Base-by-base conservation (phyloP, 2,113 vertebrate genomes). In the Lamprologus callipterus region DNA sequence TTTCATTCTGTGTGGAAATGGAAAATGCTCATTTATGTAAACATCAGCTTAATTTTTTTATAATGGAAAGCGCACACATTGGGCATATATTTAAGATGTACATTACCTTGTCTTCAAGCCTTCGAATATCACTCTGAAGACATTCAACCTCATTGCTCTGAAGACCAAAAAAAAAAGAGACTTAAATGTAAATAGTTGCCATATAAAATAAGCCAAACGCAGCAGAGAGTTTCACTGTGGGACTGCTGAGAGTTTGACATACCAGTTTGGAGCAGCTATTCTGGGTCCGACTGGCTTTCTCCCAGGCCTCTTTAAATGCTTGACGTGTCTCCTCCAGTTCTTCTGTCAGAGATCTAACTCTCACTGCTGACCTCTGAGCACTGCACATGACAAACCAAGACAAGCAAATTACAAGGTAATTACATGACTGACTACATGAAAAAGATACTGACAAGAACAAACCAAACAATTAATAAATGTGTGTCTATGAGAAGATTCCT, bases 251-350 rank as follows among this genome's bases (percentile, higher is more conserved):
- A 58, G 17, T 73, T 28, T 65, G 57, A 51, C n/a, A 45, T 94
- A 96, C 96, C 93, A 97, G 88, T 89, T 95, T 93, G 55, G 70
- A 91, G 90, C 90, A 92, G 91, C 84, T 93, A 83, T 87, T 82
- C 87, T 96, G 95, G 21, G 90, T 83, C 55, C 84, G 82, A 60
- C 79, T 84, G 31, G 70, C 92, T 89, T 82, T 91, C 26, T 97
- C 96, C 90, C 96, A 94, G 47, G 93, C 93, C 55, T 97, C 96
- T 60, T 91, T 96, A 47, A 95, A 93, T 0, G 88, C 85, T 23
- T 58, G 85, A 21, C 84, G 93, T 57, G 93, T 93, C 82, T 97
- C 96, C n/a, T 97, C 97, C 58, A 97, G 93, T 63, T 97, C 96
- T 40, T 96, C 96, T 47, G 93, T 87, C 84, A 96, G 75, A 4